Conservation (phyloP, 2,113 vertebrate species). For the Gobius niger region DNA sequence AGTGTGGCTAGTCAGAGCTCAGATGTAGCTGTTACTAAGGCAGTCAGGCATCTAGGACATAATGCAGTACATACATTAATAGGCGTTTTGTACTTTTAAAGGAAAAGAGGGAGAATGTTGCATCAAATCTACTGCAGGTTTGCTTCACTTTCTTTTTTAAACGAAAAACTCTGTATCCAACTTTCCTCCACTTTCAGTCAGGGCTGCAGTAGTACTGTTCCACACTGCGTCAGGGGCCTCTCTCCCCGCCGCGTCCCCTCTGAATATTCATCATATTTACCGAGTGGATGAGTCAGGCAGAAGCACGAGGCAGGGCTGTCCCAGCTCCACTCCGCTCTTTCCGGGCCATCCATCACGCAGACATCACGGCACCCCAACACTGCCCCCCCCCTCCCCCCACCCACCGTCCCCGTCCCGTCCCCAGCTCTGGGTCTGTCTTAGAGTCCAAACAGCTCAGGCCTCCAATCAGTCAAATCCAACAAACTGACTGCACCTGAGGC, state of each 20-base stretch:
- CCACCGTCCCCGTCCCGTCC: neutral
- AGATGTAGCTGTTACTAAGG: no score
- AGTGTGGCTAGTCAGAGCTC: no score
- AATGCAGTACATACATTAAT: no score
- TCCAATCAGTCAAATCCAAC: constrained; percentile 1
- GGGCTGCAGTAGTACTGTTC: neutral
- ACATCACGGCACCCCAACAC: neutral
- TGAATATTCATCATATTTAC: constrained; percentile 21
- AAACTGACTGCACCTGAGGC: neutral
- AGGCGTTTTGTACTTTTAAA: no score
- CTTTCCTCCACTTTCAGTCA: neutral
- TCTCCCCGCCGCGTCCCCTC: neutral
- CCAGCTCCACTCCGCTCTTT: neutral
- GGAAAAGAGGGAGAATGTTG: no score
- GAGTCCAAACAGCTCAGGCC: constrained; percentile 5
- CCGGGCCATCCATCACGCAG: constrained; percentile 3
- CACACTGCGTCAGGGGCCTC: neutral
- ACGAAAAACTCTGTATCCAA: neutral
- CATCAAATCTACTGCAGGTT: no score
- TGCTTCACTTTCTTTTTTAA: neutral
- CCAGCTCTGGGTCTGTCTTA: neutral
- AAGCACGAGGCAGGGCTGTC: neutral
- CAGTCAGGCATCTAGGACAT: no score
- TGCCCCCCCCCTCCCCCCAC: neutral
- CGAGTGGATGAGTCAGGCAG: constrained; percentile 8